These are phyloP conservation scores for Caenorhabditis angaria DNA, from an alignment of 2,888 invertebrate genomes.

Conservation along the genomic window DNA sequence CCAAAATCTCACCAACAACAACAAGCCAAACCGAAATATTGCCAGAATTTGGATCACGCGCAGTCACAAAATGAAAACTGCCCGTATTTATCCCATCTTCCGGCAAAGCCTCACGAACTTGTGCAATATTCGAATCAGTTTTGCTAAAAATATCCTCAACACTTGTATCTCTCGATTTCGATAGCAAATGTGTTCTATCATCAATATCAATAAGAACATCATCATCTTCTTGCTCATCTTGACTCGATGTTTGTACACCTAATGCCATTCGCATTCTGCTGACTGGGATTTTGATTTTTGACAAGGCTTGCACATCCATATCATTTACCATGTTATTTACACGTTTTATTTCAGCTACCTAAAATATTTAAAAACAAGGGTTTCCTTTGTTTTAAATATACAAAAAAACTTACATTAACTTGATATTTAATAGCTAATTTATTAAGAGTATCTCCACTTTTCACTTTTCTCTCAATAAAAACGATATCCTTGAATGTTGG, in stretches of 20 bases:
- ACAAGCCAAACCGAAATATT: constrained; percentile 40
- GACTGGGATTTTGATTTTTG: constrained; percentile 65
- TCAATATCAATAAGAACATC: constrained; percentile 22
- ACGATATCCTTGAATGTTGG: constrained; percentile 55
- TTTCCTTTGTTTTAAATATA: not conserved
- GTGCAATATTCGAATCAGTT: constrained; percentile 62
- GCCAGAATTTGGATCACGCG: constrained; percentile 60
- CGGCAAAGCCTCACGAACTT: constrained; percentile 52
- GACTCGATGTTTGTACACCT: constrained; percentile 39
- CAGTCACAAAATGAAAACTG: constrained; percentile 69
- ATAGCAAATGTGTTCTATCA: constrained; percentile 37
- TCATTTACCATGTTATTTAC: constrained; percentile 68
- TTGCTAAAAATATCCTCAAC: constrained; percentile 66
- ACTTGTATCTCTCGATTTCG: constrained; percentile 43
- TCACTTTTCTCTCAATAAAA: constrained; percentile 61
- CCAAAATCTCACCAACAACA: constrained; percentile 19
- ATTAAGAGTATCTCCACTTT: constrained; percentile 67
- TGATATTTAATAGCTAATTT: constrained; percentile 67
- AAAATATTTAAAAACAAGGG: not conserved
- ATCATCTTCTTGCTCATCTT: constrained; percentile 36
- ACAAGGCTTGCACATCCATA: constrained; percentile 63
- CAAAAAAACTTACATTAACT: constrained; percentile 59
- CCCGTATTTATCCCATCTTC: constrained; percentile 41
- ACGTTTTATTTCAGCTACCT: constrained; percentile 64
- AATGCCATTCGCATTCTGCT: constrained; percentile 58